Evolutionary conservation across 2,888 invertebrate species (phyloP).

Genomic region (Cryptus viduatorius): DNA sequence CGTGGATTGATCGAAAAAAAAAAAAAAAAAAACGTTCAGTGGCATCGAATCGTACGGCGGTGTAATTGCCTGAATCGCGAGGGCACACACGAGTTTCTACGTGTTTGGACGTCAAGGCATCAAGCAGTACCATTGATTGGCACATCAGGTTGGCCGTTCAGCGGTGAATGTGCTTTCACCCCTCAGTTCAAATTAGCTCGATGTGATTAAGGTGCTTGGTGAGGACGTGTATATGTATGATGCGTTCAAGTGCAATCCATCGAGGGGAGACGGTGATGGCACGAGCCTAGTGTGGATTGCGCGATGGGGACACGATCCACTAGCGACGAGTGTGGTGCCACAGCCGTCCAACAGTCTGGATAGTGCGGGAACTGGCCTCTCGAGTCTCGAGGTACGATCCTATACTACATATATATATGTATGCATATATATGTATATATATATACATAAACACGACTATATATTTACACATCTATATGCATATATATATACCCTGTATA

Average conservation of each 20-base stretch:
- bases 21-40: background rate
- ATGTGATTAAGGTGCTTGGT: conserved; percentile 53
- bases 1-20: background rate
- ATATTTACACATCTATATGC: background rate
- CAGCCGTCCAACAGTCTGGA: conserved; percentile 41
- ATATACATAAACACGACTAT: background rate
- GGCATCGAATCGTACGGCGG: background rate
- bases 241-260: conserved; percentile 35
- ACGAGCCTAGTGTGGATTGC: conserved; percentile 40
- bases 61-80: background rate
- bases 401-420: background rate
- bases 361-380: conserved; percentile 43
- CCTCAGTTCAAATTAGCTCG: conserved; percentile 39
- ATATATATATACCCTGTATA: no score
- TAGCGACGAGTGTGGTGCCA: conserved; percentile 43
- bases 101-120: conserved; percentile 3
- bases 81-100: background rate
- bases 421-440: background rate
- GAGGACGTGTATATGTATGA: conserved; percentile 31
- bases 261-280: conserved; percentile 37
- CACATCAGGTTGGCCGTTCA: conserved; percentile 32
- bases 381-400: conserved; percentile 32
- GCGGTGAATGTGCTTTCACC: conserved; percentile 42
- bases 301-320: conserved; percentile 46
- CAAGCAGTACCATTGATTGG: conserved; percentile 43